phyloP scores from a whole-genome alignment of 2,113 vertebrate genomes.

The Tamias sibiricus region DNA sequence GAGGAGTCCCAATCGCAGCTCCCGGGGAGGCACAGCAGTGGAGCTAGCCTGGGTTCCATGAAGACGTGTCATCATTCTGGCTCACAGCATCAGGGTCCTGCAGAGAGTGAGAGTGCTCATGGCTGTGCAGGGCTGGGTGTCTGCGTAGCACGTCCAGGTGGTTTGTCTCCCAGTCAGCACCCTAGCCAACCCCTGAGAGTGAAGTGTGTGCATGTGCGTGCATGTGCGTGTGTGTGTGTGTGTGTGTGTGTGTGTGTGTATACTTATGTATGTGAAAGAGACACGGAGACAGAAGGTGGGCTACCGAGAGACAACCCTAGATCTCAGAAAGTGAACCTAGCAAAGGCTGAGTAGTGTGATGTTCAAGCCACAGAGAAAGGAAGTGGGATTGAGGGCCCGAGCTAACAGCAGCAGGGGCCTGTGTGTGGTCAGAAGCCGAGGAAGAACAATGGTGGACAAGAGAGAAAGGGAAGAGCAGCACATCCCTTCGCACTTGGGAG shows the following conservation, averaged over 20 bases:
- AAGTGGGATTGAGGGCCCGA: neutral
- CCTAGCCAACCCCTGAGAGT: neutral
- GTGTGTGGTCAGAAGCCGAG: too few species aligned
- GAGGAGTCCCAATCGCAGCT: too few species aligned
- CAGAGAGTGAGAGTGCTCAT: neutral
- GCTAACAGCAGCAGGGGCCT: neutral
- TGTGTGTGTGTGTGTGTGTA: neutral
- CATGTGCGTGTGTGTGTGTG: too few species aligned
- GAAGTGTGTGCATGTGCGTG: neutral
- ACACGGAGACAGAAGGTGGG: neutral
- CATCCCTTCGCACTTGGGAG: neutral
- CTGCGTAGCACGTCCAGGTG: neutral
- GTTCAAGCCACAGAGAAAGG: neutral
- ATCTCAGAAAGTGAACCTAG: neutral
- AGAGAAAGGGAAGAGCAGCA: fast-evolving
- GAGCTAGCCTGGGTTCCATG: neutral
- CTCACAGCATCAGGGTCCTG: fast-evolving
- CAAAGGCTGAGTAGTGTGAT: neutral
- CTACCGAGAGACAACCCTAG: neutral
- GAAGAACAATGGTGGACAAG: fast-evolving
- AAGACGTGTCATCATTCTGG: neutral
- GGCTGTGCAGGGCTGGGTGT: fast-evolving
- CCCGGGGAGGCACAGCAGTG: neutral
- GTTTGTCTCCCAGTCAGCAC: neutral
- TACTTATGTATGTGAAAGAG: neutral